Base-by-base conservation (phyloP, 2,888 invertebrate genomes). In the Andrena marginata region DNA sequence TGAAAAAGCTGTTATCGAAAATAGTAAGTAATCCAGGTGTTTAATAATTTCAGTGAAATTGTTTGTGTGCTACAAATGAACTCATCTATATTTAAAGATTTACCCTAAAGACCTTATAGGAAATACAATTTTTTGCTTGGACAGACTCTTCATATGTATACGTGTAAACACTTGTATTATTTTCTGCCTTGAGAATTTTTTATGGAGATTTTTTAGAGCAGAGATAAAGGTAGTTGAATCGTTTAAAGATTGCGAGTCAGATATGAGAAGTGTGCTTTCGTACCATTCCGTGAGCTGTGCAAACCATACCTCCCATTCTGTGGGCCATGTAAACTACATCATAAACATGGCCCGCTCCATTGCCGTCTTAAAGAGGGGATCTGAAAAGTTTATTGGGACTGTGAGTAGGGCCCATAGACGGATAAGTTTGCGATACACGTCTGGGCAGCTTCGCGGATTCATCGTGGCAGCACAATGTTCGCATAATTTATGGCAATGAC, bases 401-500 rank as follows among this genome's bases (percentile, higher is more conserved):
- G 68, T 78, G 74, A 72, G 78, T 82, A 75, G 74, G 54, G 56
- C 51, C 51, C 64, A 62, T 65, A 60, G 80, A 77, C 71, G 72
- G 72, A 77, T 74, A 76, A 69, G 35, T 64, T 69, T 70, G 59
- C 70, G 80, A 68, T 69, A 60, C 54, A 59, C 60, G 77, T 75
- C 42, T 62, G 76, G 69, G 62, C 54, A 56, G 77, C 42, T 23
- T 54, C 35, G 42, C 60, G 82, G 76, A 82, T 77, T 73, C 70
- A 26, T n/a, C 75, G 65, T 82, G 75, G 81, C 84, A 77, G 85
- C 74, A 76, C 80, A 80, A 87, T 83, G 87, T 85, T 85, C 82
- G 89, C 86, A 89, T 91, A 89, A 90, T 90, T 91, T 90, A 91
- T 90, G 81, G 86, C 88, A 87, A 89, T 88, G 89, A 90, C 87